A percentile compares a stretch with the other conserved stretches of the same genome.
These are phyloP conservation scores for Trididemnum miniatum DNA, from an alignment of 23 tunicate genomes.

Conservation along the genomic window DNA sequence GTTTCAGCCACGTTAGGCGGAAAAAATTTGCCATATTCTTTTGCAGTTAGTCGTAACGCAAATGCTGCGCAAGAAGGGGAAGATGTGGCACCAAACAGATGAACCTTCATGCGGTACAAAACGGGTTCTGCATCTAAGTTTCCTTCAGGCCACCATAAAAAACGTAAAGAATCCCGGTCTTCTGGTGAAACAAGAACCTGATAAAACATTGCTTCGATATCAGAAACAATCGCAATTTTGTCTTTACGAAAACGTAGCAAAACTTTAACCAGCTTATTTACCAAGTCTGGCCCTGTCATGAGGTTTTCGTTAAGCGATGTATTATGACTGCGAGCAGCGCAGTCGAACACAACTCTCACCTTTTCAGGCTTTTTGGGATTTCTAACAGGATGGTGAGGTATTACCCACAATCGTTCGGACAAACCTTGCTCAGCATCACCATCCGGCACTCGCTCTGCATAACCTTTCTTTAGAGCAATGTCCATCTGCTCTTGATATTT, in stretches of 20 bases:
- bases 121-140: neutral
- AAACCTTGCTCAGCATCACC: neutral
- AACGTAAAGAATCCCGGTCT: constrained; percentile 20
- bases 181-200: constrained; percentile 26
- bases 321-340: neutral
- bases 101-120: constrained; percentile 23
- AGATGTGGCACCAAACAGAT: constrained; percentile 39
- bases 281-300: constrained; percentile 47
- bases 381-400: constrained; percentile 16
- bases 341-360: constrained; percentile 23
- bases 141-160: constrained; percentile 39
- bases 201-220: constrained; percentile 34
- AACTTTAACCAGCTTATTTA: constrained; percentile 17
- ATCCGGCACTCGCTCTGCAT: constrained; percentile 9
- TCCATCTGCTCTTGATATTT: constrained; percentile 10
- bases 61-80: constrained; percentile 26
- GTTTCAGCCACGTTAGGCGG: neutral
- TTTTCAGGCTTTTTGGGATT: constrained; percentile 20
- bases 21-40: neutral
- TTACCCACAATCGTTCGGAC: neutral
- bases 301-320: neutral
- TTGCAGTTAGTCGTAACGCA: neutral
- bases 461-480: neutral
- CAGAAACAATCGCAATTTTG: constrained; percentile 25
- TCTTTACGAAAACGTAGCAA: constrained; percentile 28